Evolutionary conservation across 2,888 invertebrate genomes (phyloP).

Genomic region (Drosophila paranaensis): DNA sequence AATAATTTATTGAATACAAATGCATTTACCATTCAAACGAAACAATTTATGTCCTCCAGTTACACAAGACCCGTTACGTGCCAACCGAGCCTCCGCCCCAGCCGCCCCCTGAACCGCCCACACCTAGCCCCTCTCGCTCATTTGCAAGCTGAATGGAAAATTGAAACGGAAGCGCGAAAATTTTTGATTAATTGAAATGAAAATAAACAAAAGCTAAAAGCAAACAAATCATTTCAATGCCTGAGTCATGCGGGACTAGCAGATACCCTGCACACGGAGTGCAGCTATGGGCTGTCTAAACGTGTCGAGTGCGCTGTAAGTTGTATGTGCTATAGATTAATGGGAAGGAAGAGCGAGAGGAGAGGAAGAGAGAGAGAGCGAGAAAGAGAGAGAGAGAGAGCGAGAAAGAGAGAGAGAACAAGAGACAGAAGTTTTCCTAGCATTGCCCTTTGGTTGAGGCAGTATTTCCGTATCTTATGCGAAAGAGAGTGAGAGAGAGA

Average conservation of each 20-base stretch:
- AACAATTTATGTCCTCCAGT: conserved; percentile 58
- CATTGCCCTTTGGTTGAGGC: too few relatives aligned
- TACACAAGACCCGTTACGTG: conserved; percentile 14
- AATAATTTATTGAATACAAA: conserved; percentile 69
- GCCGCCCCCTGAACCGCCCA: not conserved
- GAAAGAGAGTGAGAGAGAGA: too few relatives aligned
- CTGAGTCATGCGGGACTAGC: not conserved
- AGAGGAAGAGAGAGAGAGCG: not conserved
- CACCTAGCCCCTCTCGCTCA: not conserved
- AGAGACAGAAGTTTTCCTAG: too few relatives aligned
- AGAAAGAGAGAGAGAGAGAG: not conserved
- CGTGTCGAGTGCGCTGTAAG: too few relatives aligned
- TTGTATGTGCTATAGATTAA: not conserved
- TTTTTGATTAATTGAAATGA: conserved; percentile 71
- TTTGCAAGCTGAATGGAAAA: conserved; percentile 9
- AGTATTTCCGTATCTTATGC: too few relatives aligned
- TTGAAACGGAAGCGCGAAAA: conserved; percentile 65
- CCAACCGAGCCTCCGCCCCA: not conserved
- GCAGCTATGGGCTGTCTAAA: too few relatives aligned
- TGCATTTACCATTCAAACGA: conserved; percentile 65
- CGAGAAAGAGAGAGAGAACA: not conserved
- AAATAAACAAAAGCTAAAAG: conserved; percentile 38
- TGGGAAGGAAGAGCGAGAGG: too few relatives aligned
- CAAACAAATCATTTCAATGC: conserved; percentile 12
- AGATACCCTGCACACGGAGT: conserved; percentile 16